Conservation (phyloP, 2,113 vertebrate genomes). For the Embiotoca jacksoni region DNA sequence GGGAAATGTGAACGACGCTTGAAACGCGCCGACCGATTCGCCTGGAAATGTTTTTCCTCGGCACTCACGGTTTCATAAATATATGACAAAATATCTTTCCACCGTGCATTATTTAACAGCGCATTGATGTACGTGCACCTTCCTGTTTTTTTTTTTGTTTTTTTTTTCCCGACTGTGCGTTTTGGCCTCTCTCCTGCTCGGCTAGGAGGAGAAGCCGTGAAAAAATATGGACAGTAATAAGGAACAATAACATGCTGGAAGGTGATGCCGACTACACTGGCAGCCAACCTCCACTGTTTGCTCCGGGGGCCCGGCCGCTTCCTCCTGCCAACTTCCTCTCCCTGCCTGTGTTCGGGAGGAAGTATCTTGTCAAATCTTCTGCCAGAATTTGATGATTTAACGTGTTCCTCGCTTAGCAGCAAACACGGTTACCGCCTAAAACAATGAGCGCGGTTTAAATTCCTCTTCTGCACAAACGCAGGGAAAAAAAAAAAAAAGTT, state of each 20-base stretch:
- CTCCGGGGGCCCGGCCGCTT: conserved; percentile 51
- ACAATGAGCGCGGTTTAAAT: conserved; percentile 35
- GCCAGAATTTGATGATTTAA: conserved; percentile 52
- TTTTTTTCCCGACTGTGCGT: conserved; percentile 16
- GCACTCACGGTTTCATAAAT: conserved; percentile 41
- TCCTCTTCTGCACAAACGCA: neutral
- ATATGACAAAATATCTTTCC: conserved; percentile 41
- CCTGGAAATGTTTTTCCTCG: conserved; percentile 50
- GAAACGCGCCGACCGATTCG: conserved; percentile 37
- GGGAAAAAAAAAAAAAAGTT: neutral
- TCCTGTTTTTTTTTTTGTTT: neutral
- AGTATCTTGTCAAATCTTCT: conserved; percentile 54
- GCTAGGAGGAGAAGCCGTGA: conserved; percentile 42
- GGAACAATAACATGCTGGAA: conserved; percentile 70
- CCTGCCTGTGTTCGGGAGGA: conserved; percentile 50
- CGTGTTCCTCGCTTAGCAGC: conserved; percentile 25
- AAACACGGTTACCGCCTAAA: conserved; percentile 39
- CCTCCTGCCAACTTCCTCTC: conserved; percentile 55
- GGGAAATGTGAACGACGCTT: conserved; percentile 49
- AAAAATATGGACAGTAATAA: conserved; percentile 71
- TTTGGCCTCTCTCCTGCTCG: conserved; percentile 2
- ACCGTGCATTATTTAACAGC: conserved; percentile 55
- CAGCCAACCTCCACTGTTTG: conserved; percentile 61
- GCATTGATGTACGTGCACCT: conserved; percentile 53
- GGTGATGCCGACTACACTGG: conserved; percentile 54